These are phyloP conservation scores for Melanotaenia trifasciata DNA, from an alignment of 2,797 vertebrate species.

Conservation along the genomic window DNA sequence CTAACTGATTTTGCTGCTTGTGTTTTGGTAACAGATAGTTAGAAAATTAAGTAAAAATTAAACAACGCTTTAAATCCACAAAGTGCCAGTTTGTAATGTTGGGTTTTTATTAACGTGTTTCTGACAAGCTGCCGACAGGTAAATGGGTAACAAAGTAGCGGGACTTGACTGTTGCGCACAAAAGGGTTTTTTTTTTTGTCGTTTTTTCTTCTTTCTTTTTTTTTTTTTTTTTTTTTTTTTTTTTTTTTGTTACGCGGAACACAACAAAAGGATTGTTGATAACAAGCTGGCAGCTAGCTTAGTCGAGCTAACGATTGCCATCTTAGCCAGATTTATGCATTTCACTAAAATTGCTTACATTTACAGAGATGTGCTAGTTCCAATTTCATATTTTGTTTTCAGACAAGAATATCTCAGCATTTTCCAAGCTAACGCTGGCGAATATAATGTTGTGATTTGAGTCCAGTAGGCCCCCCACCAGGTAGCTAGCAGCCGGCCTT, in stretches of 20 bases:
- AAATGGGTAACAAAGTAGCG: slow-evolving; percentile 40
- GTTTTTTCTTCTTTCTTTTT: slow-evolving; percentile 7
- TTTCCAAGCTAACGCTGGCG: slow-evolving; percentile 20
- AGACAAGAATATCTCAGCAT: not conserved
- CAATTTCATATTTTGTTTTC: not conserved
- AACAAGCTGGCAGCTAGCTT: slow-evolving; percentile 76
- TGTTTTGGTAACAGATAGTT: slow-evolving; percentile 36
- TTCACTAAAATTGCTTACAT: not conserved
- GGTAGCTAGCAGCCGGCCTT: slow-evolving; percentile 71
- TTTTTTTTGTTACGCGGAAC: slow-evolving; percentile 54
- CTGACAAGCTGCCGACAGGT: slow-evolving; percentile 19
- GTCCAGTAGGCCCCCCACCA: slow-evolving; percentile 46
- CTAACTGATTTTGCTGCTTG: slow-evolving; percentile 64
- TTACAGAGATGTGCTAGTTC: not conserved
- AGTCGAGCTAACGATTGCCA: slow-evolving; percentile 65
- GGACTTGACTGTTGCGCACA: slow-evolving; percentile 68
- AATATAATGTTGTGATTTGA: slow-evolving; percentile 64
- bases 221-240: slow-evolving; percentile 54
- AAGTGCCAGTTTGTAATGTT: not conserved
- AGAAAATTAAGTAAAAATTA: not conserved
- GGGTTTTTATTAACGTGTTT: not conserved
- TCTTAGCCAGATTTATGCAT: slow-evolving; percentile 18
- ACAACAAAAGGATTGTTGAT: slow-evolving; percentile 84
- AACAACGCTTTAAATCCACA: not conserved
- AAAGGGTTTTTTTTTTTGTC: slow-evolving; percentile 49